Percentiles rank a stretch among this genome's conserved stretches.
Evolutionary conservation across 1,140 invertebrate species (phyloP).

Genomic region (Scylla paramamosain): DNA sequence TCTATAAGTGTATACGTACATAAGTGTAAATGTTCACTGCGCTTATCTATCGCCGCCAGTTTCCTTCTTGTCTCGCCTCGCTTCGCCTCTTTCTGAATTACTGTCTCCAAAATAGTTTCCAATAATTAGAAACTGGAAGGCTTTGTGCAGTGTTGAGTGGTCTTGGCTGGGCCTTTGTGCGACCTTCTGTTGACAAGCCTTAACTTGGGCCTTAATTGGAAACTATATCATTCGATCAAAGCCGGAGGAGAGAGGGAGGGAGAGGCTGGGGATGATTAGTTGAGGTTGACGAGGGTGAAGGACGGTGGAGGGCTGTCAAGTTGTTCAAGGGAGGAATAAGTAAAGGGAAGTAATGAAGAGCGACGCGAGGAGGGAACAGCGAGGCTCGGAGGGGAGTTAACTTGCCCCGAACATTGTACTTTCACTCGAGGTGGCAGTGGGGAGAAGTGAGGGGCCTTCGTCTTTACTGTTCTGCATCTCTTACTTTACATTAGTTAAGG

Average conservation of each 20-base stretch:
- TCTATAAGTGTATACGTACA: neutral
- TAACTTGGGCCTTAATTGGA: neutral
- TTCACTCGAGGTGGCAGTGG: no score
- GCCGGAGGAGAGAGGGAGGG: neutral
- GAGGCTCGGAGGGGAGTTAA: neutral
- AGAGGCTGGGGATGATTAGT: neutral
- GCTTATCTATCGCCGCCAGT: no score
- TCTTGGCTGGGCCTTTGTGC: neutral
- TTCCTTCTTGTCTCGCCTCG: no score
- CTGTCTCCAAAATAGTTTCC: slow-evolving; percentile 16
- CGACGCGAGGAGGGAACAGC: neutral
- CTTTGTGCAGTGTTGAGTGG: slow-evolving; percentile 33
- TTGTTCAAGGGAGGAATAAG: neutral
- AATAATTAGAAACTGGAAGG: slow-evolving; percentile 42
- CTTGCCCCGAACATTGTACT: no score
- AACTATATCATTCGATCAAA: slow-evolving; percentile 49
- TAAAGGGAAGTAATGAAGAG: neutral
- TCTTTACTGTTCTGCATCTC: no score
- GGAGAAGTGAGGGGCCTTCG: no score
- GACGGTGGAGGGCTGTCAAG: neutral
- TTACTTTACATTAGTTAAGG: no score
- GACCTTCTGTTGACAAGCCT: slow-evolving; percentile 36
- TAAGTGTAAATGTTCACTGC: no score
- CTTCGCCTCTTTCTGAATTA: neutral
- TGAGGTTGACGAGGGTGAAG: neutral